Conservation (phyloP, 2,888 invertebrate genomes). For the Bedellia somnulentella region DNA sequence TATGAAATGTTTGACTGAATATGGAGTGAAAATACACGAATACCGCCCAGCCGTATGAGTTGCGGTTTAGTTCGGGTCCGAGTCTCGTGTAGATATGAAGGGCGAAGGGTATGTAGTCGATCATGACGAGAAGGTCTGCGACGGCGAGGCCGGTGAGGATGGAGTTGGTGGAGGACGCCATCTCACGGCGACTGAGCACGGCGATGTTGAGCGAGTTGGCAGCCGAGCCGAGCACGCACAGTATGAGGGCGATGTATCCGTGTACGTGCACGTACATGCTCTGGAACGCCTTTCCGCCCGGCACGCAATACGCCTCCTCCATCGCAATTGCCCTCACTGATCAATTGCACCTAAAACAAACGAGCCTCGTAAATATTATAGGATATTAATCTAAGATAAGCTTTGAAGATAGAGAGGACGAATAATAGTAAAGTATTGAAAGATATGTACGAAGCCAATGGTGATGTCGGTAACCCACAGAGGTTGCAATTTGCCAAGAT, state of each 20-base stretch:
- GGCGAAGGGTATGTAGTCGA: constrained; percentile 90
- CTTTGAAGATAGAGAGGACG: no score
- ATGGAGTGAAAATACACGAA: constrained; percentile 88
- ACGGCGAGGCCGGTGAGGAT: constrained; percentile 91
- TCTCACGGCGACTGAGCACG: constrained; percentile 85
- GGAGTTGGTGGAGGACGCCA: constrained; percentile 89
- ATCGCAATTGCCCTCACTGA: constrained; percentile 10
- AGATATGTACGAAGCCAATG: no score
- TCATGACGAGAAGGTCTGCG: constrained; percentile 89
- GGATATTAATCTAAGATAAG: no score
- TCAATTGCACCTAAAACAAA: neutral
- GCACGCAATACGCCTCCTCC: constrained; percentile 42
- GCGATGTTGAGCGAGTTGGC: constrained; percentile 89
- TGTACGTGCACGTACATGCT: constrained; percentile 71
- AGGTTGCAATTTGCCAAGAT: no score
- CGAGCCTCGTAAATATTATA: no score
- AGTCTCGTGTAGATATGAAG: constrained; percentile 74
- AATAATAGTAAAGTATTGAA: no score
- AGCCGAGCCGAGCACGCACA: constrained; percentile 86
- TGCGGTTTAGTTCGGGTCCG: constrained; percentile 39
- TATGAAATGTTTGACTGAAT: constrained; percentile 85
- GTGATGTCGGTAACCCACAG: no score
- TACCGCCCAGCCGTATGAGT: constrained; percentile 74
- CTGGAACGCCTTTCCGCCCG: constrained; percentile 61
- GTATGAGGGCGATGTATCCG: constrained; percentile 81